A percentile compares a stretch with the other conserved stretches of the same genome.
These are phyloP conservation scores for Aporophyla lueneburgensis DNA, from an alignment of 2,888 invertebrate species.

Conservation along the genomic window DNA sequence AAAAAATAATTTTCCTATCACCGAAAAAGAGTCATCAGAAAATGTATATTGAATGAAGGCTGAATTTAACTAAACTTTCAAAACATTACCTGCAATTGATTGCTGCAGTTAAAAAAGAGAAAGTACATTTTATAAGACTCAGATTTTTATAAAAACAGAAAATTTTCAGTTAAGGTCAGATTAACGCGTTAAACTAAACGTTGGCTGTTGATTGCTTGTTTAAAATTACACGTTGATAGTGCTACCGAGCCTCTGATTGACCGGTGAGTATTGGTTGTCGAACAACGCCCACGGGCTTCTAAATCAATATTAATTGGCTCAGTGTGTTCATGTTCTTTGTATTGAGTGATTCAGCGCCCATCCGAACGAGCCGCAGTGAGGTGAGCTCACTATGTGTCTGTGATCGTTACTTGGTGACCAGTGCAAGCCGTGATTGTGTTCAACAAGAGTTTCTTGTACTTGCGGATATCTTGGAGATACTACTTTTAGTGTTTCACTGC, in stretches of 20 bases:
- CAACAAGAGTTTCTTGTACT: neutral
- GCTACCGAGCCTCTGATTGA: constrained; percentile 27
- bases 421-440: constrained; percentile 46
- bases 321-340: constrained; percentile 62
- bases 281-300: constrained; percentile 70
- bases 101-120: neutral
- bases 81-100: neutral
- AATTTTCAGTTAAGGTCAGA: too few relatives aligned
- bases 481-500: neutral
- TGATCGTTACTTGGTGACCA: constrained; percentile 37
- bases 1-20: neutral
- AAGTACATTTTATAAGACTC: too few relatives aligned
- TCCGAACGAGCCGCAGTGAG: constrained; percentile 43
- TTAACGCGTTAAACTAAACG: neutral
- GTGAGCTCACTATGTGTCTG: constrained; percentile 54
- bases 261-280: constrained; percentile 49
- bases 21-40: neutral
- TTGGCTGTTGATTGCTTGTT: constrained; percentile 4
- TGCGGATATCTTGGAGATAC: neutral
- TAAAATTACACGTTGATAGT: constrained; percentile 23
- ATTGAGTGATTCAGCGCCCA: constrained; percentile 63
- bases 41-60: neutral
- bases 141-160: neutral
- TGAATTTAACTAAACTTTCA: neutral
- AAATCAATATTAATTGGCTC: constrained; percentile 76